These are phyloP conservation scores for Pseudomyrmex dendroicus DNA, from an alignment of 1,140 invertebrate genomes.

Conservation along the genomic window DNA sequence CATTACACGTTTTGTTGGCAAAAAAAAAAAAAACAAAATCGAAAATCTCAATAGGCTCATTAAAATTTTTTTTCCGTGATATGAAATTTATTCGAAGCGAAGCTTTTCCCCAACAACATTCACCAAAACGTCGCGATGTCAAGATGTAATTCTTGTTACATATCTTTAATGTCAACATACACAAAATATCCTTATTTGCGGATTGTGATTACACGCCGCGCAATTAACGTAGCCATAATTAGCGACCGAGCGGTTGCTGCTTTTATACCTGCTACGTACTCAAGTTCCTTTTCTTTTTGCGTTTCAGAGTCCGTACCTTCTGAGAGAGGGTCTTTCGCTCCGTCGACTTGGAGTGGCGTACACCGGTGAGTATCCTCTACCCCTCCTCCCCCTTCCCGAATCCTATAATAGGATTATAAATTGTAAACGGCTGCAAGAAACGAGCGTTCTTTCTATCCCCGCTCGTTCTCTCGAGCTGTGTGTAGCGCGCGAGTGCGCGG, in stretches of 20 bases:
- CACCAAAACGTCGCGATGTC: no score
- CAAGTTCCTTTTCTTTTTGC: conserved; percentile 47
- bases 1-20: no score
- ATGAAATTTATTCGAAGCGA: no score
- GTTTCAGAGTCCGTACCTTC: conserved; percentile 63
- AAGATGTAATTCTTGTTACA: no score
- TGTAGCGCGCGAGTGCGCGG: conserved; percentile 1
- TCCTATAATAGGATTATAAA: conserved; percentile 76
- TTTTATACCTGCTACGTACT: conserved; percentile 25
- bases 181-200: background rate
- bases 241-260: conserved; percentile 27
- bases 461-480: conserved; percentile 13
- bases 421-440: conserved; percentile 74
- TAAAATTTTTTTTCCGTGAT: no score
- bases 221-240: conserved; percentile 36
- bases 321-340: conserved; percentile 41
- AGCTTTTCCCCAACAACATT: no score
- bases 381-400: background rate
- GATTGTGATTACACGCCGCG: conserved; percentile 11
- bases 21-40: no score
- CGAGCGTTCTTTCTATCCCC: conserved; percentile 53
- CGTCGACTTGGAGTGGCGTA: conserved; percentile 42
- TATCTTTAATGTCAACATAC: no score
- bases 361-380: conserved; percentile 59
- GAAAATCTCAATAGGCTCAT: no score